These are phyloP conservation scores for Hucho hucho DNA, from an alignment of 2,113 vertebrate species.

Conservation along the genomic window DNA sequence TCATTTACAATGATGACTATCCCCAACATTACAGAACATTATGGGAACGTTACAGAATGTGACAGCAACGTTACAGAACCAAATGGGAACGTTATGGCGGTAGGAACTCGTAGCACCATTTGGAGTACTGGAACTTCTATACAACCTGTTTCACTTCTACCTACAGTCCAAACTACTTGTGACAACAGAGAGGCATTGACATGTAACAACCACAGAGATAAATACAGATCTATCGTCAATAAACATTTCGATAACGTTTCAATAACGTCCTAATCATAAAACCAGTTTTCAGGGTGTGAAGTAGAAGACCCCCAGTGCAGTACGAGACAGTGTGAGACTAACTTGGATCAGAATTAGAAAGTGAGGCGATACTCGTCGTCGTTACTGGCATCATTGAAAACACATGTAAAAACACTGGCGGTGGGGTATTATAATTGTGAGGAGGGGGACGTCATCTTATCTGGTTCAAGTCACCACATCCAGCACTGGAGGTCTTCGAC, in stretches of 20 bases:
- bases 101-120: slow-evolving; percentile 4
- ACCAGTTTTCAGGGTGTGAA: neutral
- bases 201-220: neutral
- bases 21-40: neutral
- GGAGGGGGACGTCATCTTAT: neutral
- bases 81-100: neutral
- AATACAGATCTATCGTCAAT: neutral
- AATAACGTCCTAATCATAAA: too few species aligned
- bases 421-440: neutral
- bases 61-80: too few species aligned
- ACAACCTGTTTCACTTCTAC: neutral
- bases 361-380: neutral
- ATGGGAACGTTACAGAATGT: too few species aligned
- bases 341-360: neutral
- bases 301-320: neutral
- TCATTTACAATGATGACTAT: too few species aligned
- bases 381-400: neutral
- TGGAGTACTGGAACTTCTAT: neutral
- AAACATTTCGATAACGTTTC: too few species aligned
- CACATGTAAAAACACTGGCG: slow-evolving; percentile 3
- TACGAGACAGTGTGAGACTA: neutral
- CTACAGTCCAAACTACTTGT: neutral
- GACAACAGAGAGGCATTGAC: neutral
- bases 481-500: neutral
- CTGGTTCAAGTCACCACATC: neutral